Evolutionary conservation across 2,797 vertebrate species (phyloP), one percentile per base, ranked within the genome.

Genomic region (Rhinichthys osculus): DNA sequence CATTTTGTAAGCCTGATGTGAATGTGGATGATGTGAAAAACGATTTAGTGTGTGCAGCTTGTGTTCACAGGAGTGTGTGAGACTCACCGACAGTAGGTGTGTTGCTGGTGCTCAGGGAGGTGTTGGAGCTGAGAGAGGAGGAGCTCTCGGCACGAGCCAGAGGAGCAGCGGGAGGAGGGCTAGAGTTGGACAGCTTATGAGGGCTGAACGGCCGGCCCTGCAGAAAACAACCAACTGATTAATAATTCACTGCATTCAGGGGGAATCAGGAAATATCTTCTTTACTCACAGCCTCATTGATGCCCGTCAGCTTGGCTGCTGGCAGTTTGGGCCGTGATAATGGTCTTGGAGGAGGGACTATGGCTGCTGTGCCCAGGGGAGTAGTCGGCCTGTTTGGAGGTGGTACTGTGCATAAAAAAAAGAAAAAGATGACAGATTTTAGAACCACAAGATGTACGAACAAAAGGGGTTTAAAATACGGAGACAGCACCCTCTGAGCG

Each of bases 181-280:
- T 99, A 90, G 96, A 96, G 78, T 93, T 97, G 38, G 96, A 93
- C 35, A 93, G 93, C 92, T 97, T 91, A 14, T 97, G 96, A 87
- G 98, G 98, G 90, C 97, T 99, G 92, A 99, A 99, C 2, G 98
- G 97, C 85, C 97, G 96, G 52, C 96, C 97, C 98, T 99, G 91
- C 87, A 90, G 91, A 91, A 78, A 87, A 73, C 50, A 83, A 70
- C 47, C 33, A 33, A 11, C 64, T 40, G 57, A 40, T 83, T 13
- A 35, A 23, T 38, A 16, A 87, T 27, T 70, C 62, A 74, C 33
- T 21, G 30, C n/a, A 69, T 57, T 54, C 19, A 78, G 27, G 16
- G 40, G 16, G 1, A 66, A 54, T 76, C 67, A 66, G 69, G 35
- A 50, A 66, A 71, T 21, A 35, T 35, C 33, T 50, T 23, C 54